These are phyloP conservation scores for Channa maculata DNA, from an alignment of 2,113 vertebrate genomes.

Conservation along the genomic window DNA sequence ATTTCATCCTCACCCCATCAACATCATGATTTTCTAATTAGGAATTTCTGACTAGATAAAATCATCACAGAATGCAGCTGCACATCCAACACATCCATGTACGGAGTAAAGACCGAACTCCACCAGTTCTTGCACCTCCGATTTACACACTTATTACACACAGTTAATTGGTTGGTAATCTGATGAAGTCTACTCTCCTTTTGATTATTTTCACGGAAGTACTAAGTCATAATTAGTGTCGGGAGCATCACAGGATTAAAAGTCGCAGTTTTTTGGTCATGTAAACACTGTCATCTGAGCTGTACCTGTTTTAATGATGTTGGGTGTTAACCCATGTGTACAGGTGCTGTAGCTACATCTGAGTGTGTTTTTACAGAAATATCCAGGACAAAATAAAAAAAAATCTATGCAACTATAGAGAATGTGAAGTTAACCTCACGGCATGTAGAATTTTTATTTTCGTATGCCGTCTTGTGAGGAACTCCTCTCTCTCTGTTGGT, in stretches of 20 bases:
- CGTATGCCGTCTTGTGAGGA: no score
- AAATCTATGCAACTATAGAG: no score
- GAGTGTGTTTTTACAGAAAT: no score
- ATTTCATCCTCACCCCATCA: slow-evolving; percentile 25
- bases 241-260: slow-evolving; percentile 15
- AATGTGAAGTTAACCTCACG: no score
- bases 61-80: slow-evolving; percentile 52
- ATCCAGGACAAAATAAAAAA: no score
- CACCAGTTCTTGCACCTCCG: slow-evolving; percentile 16
- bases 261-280: slow-evolving; percentile 1
- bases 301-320: neutral
- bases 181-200: slow-evolving; percentile 28
- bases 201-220: slow-evolving; percentile 5
- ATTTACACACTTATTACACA: neutral
- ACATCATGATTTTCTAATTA: slow-evolving; percentile 51
- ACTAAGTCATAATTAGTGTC: slow-evolving; percentile 17
- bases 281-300: neutral
- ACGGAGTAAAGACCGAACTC: slow-evolving; percentile 13
- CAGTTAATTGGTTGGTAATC: slow-evolving; percentile 33
- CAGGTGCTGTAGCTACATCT: no score
- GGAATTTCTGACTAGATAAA: slow-evolving; percentile 43
- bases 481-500: no score
- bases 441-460: no score
- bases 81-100: slow-evolving; percentile 1
- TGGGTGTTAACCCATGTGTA: neutral